These are phyloP conservation scores for Strigamia transsilvanica DNA, from an alignment of 2,888 invertebrate genomes.

Conservation along the genomic window DNA sequence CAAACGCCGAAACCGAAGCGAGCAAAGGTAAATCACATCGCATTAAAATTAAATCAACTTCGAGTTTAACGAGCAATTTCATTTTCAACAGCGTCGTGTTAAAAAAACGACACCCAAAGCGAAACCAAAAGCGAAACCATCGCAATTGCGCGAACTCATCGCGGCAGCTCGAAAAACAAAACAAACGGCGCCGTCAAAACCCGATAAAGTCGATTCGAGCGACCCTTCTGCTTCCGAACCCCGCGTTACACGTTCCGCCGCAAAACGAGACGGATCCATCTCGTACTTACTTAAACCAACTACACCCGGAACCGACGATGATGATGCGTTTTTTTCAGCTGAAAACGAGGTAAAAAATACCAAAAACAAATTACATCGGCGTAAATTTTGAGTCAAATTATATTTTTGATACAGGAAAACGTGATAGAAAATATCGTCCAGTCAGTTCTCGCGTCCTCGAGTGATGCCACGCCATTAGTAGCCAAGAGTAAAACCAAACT, in stretches of 20 bases:
- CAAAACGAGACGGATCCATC: neutral
- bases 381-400: neutral
- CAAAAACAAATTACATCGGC: neutral
- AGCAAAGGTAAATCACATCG: neutral
- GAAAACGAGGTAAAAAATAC: slow-evolving; percentile 13
- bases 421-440: neutral
- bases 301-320: neutral
- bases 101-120: neutral
- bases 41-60: neutral
- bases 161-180: neutral
- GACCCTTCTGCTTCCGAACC: neutral
- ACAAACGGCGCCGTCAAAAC: neutral
- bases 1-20: neutral
- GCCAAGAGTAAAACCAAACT: neutral
- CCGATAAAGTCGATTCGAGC: neutral
- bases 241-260: neutral
- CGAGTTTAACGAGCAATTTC: neutral
- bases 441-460: neutral
- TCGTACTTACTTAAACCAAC: neutral
- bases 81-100: neutral
- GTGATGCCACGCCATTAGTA: neutral
- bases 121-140: neutral
- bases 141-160: neutral
- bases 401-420: neutral
- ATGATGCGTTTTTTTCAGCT: neutral